Evolutionary conservation across 2,797 vertebrate species (phyloP).

Genomic region (Chaenodraco wilsoni): DNA sequence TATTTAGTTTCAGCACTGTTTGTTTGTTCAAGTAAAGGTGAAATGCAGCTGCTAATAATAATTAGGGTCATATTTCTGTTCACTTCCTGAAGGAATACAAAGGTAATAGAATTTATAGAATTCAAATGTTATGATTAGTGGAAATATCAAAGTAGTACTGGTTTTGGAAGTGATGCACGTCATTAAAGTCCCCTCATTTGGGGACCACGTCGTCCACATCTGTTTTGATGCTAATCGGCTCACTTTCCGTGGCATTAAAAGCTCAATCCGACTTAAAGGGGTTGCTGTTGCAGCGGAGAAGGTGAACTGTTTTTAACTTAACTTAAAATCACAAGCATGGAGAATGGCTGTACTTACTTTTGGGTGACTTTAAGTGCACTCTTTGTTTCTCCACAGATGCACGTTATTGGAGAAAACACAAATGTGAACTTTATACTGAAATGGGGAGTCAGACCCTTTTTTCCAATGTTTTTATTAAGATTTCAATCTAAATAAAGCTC

Average conservation of each 20-base stretch:
- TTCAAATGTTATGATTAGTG: not conserved
- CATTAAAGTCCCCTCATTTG: not conserved
- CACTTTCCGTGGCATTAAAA: too few relatives aligned
- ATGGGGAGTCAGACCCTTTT: too few relatives aligned
- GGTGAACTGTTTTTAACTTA: not conserved
- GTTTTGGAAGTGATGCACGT: not conserved
- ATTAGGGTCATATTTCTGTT: slow-evolving; percentile 1
- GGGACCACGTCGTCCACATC: not conserved
- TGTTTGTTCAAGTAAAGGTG: not conserved
- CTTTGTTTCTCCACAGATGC: too few relatives aligned
- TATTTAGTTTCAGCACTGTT: slow-evolving; percentile 9
- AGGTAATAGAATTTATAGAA: not conserved
- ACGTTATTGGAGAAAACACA: too few relatives aligned
- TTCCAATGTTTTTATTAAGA: too few relatives aligned
- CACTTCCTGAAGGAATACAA: not conserved
- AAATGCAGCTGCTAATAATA: not conserved
- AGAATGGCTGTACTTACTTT: not conserved
- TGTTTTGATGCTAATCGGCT: too few relatives aligned
- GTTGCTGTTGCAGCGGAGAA: not conserved
- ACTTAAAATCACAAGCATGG: not conserved
- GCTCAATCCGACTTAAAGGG: not conserved
- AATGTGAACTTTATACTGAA: too few relatives aligned
- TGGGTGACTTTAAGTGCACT: slow-evolving; percentile 1
- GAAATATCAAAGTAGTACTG: too few relatives aligned
- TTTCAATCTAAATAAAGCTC: too few relatives aligned